Conservation (phyloP, 2,113 vertebrate species). For the Malurus cyaneus region DNA sequence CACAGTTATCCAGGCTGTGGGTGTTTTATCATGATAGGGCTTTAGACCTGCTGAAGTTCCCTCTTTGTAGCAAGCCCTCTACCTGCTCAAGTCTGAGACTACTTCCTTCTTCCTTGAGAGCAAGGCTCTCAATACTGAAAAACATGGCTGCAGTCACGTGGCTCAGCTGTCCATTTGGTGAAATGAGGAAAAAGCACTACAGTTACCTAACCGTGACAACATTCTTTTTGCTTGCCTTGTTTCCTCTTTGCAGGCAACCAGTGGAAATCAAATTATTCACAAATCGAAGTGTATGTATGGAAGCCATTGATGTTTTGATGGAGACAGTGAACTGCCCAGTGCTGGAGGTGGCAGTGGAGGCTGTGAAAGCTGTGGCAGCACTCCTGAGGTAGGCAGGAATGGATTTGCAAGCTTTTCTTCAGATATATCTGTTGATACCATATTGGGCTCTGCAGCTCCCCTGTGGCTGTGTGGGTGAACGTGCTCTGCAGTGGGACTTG, state of each 20-base stretch:
- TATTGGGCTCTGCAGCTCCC: not conserved
- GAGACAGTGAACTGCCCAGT: slow-evolving; percentile 80
- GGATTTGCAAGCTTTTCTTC: not conserved
- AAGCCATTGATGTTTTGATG: slow-evolving; percentile 75
- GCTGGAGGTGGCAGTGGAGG: slow-evolving; percentile 82
- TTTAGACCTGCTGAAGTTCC: not conserved
- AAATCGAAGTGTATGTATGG: slow-evolving; percentile 74
- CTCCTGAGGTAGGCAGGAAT: slow-evolving; percentile 81
- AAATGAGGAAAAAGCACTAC: not conserved
- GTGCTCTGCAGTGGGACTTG: slow-evolving; percentile 1
- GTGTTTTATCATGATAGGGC: not conserved
- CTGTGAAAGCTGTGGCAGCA: slow-evolving; percentile 75
- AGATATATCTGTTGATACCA: not conserved
- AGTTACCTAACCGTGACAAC: not conserved
- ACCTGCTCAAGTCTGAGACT: not conserved
- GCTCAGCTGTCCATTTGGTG: not conserved
- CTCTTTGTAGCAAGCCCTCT: not conserved
- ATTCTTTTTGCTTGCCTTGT: not conserved
- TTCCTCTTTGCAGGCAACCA: slow-evolving; percentile 80
- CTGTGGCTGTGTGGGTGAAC: slow-evolving; percentile 30
- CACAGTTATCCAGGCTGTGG: not conserved
- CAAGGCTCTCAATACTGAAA: not conserved
- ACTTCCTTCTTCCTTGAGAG: not conserved
- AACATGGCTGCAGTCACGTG: not conserved
- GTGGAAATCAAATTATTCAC: slow-evolving; percentile 84